A percentile compares a stretch with the other conserved stretches of the same genome.
phyloP scores from a whole-genome alignment of 37 sponge, comb jelly and placozoan genomes.

The Theonella swinhoei region DNA sequence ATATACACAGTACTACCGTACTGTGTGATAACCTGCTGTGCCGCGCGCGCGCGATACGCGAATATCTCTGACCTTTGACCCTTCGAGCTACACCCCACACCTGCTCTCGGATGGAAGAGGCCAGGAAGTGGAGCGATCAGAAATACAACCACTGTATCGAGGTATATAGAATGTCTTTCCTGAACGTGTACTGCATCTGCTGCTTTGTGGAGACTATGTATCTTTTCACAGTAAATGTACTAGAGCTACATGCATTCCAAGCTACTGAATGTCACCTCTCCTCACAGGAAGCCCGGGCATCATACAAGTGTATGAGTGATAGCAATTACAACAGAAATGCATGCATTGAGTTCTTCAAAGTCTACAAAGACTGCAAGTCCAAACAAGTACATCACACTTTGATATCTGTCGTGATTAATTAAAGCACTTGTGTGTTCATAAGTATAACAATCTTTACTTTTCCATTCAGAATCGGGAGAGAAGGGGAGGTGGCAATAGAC shows the following conservation, averaged over 20 bases:
- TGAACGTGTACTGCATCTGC: neutral
- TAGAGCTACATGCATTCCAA: neutral
- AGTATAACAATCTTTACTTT: too few relatives aligned
- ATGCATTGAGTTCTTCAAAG: constrained; percentile 64
- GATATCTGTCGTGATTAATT: neutral
- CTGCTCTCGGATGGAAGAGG: too few relatives aligned
- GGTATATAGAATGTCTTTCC: neutral
- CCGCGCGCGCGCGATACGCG: too few relatives aligned
- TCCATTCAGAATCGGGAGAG: too few relatives aligned
- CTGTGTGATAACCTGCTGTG: too few relatives aligned
- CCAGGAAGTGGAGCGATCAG: too few relatives aligned
- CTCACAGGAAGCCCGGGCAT: constrained; percentile 55
- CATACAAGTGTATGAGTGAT: constrained; percentile 66
- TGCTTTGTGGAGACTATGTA: neutral
- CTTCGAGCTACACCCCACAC: too few relatives aligned
- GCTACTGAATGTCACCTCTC: neutral
- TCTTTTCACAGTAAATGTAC: too few relatives aligned
- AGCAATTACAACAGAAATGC: constrained; percentile 73
- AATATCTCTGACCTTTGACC: too few relatives aligned
- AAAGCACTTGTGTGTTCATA: neutral
- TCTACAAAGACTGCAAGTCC: constrained; percentile 74
- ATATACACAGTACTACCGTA: too few relatives aligned
- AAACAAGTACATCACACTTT: too few relatives aligned
- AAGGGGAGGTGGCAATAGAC: neutral
- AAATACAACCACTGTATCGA: too few relatives aligned